Conservation (phyloP, 2,888 invertebrate species). For the Troides aeacus region DNA sequence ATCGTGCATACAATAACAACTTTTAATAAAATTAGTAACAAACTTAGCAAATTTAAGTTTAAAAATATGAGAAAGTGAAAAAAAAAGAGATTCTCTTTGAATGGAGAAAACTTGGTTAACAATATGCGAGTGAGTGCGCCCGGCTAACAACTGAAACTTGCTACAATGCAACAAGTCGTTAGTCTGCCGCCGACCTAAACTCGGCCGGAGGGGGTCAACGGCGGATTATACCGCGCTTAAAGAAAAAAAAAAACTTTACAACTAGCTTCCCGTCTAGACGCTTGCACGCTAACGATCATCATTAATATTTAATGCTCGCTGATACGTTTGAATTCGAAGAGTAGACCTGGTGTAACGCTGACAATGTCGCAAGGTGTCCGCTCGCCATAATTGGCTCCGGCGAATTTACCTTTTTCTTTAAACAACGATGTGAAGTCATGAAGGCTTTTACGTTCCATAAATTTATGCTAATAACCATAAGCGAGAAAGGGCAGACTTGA, state of each 20-base stretch:
- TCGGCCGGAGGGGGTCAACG: constrained; percentile 29
- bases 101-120: too few species aligned
- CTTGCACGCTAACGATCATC: constrained; percentile 57
- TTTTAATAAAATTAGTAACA: too few species aligned
- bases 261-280: constrained; percentile 66
- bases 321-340: constrained; percentile 41
- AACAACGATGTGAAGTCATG: neutral
- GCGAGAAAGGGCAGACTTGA: too few species aligned
- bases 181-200: constrained; percentile 16
- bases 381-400: constrained; percentile 46
- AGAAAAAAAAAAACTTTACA: constrained; percentile 52
- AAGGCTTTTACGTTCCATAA: too few species aligned
- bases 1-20: too few species aligned
- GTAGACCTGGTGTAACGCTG: constrained; percentile 36
- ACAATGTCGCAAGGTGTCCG: constrained; percentile 31
- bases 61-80: too few species aligned
- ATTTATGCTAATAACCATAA: too few species aligned
- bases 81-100: too few species aligned
- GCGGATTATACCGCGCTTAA: constrained; percentile 48
- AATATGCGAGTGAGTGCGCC: too few species aligned
- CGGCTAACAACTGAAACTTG: too few species aligned
- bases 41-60: too few species aligned
- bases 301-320: constrained; percentile 54
- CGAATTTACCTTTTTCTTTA: constrained; percentile 30
- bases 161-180: constrained; percentile 6